Percentiles rank a stretch among this genome's conserved stretches.
phyloP scores from a whole-genome alignment of 1,140 invertebrate genomes.

The Drosophila ambigua region DNA sequence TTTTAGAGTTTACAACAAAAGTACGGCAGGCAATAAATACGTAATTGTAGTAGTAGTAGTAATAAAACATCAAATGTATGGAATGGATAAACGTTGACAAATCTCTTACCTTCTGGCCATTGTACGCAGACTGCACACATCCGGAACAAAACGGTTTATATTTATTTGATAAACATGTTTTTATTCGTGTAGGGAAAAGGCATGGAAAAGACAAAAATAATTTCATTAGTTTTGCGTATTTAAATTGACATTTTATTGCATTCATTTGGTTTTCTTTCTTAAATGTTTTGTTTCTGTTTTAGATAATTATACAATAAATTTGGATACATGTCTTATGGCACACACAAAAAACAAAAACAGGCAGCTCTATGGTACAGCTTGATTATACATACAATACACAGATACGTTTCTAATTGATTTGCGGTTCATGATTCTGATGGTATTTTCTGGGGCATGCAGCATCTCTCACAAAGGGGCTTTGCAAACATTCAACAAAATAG shows the following conservation, averaged over 20 bases:
- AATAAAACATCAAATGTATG: constrained; percentile 27
- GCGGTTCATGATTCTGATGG: constrained; percentile 44
- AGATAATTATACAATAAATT: constrained; percentile 15
- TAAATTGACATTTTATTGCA: constrained; percentile 37
- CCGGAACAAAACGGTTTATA: constrained; percentile 85
- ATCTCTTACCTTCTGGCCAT: constrained; percentile 92
- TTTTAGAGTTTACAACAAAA: constrained; percentile 68
- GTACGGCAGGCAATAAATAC: constrained; percentile 76
- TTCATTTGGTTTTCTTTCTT: background rate
- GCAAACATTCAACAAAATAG: constrained; percentile 32
- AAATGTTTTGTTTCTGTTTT: constrained; percentile 12
- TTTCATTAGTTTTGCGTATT: constrained; percentile 67
- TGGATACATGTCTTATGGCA: constrained; percentile 58
- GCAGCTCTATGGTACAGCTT: constrained; percentile 50
- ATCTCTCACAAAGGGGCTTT: constrained; percentile 25
- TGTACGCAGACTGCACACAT: constrained; percentile 91
- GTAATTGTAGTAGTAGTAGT: constrained; percentile 70
- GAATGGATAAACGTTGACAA: constrained; percentile 47
- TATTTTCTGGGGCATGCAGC: constrained; percentile 36
- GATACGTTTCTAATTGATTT: constrained; percentile 48
- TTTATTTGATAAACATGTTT: constrained; percentile 28
- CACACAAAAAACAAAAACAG: constrained; percentile 60
- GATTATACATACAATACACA: constrained; percentile 34
- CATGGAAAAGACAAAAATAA: constrained; percentile 75
- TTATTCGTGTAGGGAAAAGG: constrained; percentile 41